Conservation (phyloP, 1,140 invertebrate genomes). For the Battus philenor region DNA sequence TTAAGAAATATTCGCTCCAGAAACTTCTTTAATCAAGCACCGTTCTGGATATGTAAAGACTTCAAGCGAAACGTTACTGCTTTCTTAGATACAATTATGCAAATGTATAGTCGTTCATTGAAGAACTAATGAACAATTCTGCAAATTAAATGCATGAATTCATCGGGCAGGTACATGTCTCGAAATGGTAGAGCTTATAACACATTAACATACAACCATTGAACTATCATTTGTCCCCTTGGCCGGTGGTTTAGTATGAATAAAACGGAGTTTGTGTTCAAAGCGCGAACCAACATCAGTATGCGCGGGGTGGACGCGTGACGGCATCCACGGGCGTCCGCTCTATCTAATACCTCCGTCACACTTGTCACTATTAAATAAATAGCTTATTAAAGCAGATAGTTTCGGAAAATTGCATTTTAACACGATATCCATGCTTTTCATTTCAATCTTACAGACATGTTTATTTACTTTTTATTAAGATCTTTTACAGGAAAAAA, state of each 20-base stretch:
- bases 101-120: constrained; percentile 9
- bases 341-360: constrained; percentile 30
- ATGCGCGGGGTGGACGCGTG: constrained; percentile 52
- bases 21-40: neutral
- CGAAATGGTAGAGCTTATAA: neutral
- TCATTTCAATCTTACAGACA: no score
- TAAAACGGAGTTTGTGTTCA: constrained; percentile 15
- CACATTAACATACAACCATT: constrained; percentile 11
- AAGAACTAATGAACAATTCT: constrained; percentile 1
- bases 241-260: constrained; percentile 13
- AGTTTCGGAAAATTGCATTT: no score
- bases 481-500: no score
- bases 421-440: no score
- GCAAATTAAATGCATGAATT: constrained; percentile 1
- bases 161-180: neutral
- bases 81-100: constrained; percentile 10
- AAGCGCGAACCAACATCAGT: constrained; percentile 37
- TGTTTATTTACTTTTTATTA: no score
- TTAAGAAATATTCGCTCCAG: neutral
- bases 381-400: no score
- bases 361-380: constrained; percentile 5
- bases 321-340: constrained; percentile 62
- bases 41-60: neutral
- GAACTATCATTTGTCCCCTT: constrained; percentile 23
- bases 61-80: constrained; percentile 3